Conservation (phyloP, 1,140 invertebrate species). For the Bathynomus jamesi region DNA sequence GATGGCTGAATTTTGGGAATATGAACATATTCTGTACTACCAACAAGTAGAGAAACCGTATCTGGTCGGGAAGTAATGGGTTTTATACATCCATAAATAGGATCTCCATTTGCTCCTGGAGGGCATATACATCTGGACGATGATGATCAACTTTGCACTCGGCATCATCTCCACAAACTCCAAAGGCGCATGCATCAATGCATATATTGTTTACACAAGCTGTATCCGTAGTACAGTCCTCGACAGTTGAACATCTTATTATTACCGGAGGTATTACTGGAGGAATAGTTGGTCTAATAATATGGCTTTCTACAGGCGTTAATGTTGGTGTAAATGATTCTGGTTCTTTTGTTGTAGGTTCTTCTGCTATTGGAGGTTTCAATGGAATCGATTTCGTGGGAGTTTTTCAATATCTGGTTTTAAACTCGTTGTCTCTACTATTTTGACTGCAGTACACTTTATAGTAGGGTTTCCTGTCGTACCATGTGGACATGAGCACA, state of each 20-base stretch:
- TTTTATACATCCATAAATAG: constrained; percentile 57
- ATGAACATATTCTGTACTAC: constrained; percentile 44
- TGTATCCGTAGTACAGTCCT: constrained; percentile 31
- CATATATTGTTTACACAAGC: constrained; percentile 35
- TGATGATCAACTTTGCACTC: constrained; percentile 65
- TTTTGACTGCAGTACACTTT: constrained; percentile 49
- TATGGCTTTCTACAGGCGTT: not conserved
- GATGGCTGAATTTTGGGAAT: not conserved
- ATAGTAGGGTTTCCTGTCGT: constrained; percentile 68
- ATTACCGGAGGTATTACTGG: constrained; percentile 8
- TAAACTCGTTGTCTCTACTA: not conserved
- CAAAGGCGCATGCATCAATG: constrained; percentile 52
- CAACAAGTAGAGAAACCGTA: not conserved
- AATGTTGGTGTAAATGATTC: not conserved
- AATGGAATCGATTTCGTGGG: not conserved
- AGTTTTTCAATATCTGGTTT: not conserved
- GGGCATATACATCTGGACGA: constrained; percentile 62
- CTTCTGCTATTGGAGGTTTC: not conserved
- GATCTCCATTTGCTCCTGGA: constrained; percentile 67
- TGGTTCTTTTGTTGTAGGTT: not conserved
- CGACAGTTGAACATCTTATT: constrained; percentile 30
- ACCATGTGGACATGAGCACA: constrained; percentile 64
- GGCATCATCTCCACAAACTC: constrained; percentile 67
- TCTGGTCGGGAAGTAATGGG: not conserved
- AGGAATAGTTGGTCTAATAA: not conserved